Conservation (phyloP, 2,888 invertebrate genomes). For the Machimus atricapillus region DNA sequence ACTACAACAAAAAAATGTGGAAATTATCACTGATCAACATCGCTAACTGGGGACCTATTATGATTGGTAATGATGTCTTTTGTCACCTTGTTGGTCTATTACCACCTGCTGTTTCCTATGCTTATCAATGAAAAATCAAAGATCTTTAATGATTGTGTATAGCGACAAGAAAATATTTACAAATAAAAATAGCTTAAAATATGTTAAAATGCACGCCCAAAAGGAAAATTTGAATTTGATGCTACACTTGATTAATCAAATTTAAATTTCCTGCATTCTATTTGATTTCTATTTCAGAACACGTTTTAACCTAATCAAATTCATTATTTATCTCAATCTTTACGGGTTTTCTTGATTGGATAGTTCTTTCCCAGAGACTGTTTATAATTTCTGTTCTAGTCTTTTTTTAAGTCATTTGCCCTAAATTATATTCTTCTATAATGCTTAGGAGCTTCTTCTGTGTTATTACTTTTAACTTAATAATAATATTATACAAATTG, state of each 20-base stretch:
- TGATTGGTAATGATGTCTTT: not conserved
- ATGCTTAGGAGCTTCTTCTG: too few species aligned
- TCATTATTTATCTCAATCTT: not conserved
- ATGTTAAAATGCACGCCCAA: not conserved
- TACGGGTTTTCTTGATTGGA: not conserved
- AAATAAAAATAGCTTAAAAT: not conserved
- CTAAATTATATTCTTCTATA: not conserved
- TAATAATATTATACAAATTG: not conserved
- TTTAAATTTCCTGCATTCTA: not conserved
- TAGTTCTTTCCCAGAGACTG: not conserved
- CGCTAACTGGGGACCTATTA: not conserved
- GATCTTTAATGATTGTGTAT: not conserved
- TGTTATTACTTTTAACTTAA: not conserved
- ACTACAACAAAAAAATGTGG: too few species aligned
- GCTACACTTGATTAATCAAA: not conserved
- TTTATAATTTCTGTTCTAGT: not conserved
- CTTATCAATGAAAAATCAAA: not conserved
- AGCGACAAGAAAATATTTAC: not conserved
- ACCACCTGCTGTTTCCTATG: not conserved
- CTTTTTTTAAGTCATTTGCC: not conserved
- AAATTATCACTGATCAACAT: not conserved
- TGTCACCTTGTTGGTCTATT: not conserved
- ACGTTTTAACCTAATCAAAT: not conserved
- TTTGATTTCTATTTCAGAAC: not conserved
- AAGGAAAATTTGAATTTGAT: not conserved